These are phyloP conservation scores for Dromiciops gliroides DNA, from an alignment of 2,113 vertebrate species.

Conservation along the genomic window DNA sequence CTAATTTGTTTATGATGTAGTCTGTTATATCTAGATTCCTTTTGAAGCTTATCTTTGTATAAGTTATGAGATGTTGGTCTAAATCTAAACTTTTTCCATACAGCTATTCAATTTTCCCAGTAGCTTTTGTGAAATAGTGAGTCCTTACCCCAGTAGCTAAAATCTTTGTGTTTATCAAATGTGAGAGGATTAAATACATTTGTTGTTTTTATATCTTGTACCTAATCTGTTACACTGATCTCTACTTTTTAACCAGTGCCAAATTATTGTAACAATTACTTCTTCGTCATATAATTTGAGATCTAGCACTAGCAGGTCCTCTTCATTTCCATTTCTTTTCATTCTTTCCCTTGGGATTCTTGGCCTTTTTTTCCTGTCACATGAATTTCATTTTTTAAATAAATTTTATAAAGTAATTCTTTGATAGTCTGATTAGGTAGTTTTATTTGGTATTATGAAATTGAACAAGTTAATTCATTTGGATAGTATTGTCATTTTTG, in stretches of 20 bases:
- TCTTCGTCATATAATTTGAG: background rate
- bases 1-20: background rate
- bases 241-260: background rate
- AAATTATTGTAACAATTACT: background rate
- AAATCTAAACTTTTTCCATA: background rate
- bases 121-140: background rate
- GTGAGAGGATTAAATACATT: background rate
- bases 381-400: background rate
- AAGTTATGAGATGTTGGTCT: background rate
- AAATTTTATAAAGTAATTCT: background rate
- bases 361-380: background rate
- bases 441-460: background rate
- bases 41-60: background rate
- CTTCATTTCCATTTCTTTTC: background rate
- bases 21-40: background rate
- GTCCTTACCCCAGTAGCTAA: background rate
- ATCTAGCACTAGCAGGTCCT: background rate
- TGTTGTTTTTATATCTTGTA: background rate
- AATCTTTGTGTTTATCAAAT: background rate
- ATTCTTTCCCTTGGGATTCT: background rate
- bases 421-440: background rate
- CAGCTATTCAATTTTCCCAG: background rate
- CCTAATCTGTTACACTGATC: background rate
- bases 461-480: background rate
- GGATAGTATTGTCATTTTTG: background rate